A percentile compares a stretch with the other conserved stretches of the same genome.
phyloP scores from a whole-genome alignment of 2,113 vertebrate genomes.

The Eulemur rufifrons region DNA sequence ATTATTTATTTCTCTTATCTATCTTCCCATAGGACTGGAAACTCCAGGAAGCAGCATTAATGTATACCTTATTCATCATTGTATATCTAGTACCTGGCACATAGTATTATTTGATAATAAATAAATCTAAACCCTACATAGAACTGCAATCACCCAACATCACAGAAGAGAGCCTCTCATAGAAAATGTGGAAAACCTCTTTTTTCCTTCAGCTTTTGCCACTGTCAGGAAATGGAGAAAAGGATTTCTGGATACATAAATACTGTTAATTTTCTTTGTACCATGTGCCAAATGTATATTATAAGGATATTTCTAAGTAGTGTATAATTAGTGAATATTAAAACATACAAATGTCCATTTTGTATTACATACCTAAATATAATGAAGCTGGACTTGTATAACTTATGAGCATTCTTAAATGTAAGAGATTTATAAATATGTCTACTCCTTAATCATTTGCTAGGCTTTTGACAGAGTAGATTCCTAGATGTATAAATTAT shows the following conservation, averaged over 20 bases:
- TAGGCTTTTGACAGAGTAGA: conserved; percentile 70
- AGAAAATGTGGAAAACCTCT: background rate
- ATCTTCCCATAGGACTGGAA: background rate
- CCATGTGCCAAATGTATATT: background rate
- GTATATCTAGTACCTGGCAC: background rate
- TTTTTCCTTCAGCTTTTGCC: background rate
- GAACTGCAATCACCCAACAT: background rate
- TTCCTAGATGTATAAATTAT: conserved; percentile 73
- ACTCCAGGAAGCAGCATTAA: background rate
- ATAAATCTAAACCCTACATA: background rate
- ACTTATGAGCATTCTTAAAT: conserved; percentile 29
- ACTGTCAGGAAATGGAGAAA: background rate
- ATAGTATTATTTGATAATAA: background rate
- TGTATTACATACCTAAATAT: conserved; percentile 15
- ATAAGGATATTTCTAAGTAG: background rate
- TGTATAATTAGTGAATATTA: background rate
- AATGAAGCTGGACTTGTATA: conserved; percentile 15
- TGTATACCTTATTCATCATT: background rate
- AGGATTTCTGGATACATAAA: background rate
- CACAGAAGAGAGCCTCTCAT: background rate
- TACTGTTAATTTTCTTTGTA: background rate
- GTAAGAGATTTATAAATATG: background rate
- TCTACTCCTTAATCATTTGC: background rate
- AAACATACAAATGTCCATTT: background rate
- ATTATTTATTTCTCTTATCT: background rate